phyloP scores from a whole-genome alignment of 2,888 invertebrate genomes.

The Automeris io region DNA sequence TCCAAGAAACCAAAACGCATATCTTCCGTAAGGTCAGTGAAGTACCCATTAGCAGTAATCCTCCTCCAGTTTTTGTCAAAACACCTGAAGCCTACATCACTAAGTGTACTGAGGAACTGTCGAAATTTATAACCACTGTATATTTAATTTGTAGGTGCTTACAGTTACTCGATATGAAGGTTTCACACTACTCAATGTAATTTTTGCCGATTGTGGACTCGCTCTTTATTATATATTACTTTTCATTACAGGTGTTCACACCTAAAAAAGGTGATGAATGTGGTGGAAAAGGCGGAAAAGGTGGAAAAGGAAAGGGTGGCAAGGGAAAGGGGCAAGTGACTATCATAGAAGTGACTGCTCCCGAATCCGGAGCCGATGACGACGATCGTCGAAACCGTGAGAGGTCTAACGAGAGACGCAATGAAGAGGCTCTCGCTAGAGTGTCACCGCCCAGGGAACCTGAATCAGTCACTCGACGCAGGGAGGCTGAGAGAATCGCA shows the following conservation, averaged over 20 bases:
- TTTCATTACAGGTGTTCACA: conserved; percentile 56
- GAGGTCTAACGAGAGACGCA: conserved; percentile 43
- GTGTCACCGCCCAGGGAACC: conserved; percentile 51
- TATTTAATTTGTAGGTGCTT: too few relatives aligned
- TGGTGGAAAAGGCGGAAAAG: conserved; percentile 83
- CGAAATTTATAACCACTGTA: too few relatives aligned
- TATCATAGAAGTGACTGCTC: conserved; percentile 77
- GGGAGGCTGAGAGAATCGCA: conserved; percentile 31
- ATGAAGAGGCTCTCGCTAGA: conserved; percentile 54
- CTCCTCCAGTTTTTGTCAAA: too few relatives aligned
- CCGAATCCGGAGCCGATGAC: conserved; percentile 55
- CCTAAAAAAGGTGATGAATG: conserved; percentile 81
- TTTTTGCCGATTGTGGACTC: background rate
- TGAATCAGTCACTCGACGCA: conserved; percentile 24
- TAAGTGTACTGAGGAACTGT: too few relatives aligned
- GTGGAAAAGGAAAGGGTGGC: conserved; percentile 84
- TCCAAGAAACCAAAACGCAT: conserved; percentile 58
- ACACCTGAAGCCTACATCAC: too few relatives aligned
- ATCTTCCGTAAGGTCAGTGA: conserved; percentile 59
- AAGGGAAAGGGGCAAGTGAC: conserved; percentile 85
- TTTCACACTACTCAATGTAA: background rate
- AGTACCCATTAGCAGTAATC: too few relatives aligned
- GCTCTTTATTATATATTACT: background rate
- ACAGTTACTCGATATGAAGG: too few relatives aligned
- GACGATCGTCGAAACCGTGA: conserved; percentile 60